Percentiles rank a stretch among this genome's conserved stretches.
phyloP scores from a whole-genome alignment of 1,140 invertebrate species.

The Aleiodes sp. region DNA sequence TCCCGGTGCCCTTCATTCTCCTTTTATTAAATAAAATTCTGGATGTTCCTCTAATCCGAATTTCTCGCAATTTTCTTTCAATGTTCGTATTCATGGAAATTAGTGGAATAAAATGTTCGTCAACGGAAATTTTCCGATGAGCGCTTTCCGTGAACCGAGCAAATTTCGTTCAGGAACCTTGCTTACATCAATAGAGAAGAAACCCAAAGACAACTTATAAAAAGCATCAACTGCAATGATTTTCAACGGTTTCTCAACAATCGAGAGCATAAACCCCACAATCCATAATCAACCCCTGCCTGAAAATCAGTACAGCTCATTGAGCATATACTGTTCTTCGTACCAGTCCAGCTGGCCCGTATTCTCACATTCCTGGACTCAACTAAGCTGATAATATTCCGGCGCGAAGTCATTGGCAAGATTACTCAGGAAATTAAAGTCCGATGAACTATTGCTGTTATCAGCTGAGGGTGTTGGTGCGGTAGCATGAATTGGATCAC shows the following conservation, averaged over 20 bases:
- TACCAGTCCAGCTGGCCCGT: conserved; percentile 57
- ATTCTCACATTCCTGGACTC: conserved; percentile 59
- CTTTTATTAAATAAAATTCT: no score
- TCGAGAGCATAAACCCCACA: not conserved
- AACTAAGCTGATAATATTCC: conserved; percentile 86
- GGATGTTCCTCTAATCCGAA: no score
- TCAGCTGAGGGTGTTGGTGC: conserved; percentile 70
- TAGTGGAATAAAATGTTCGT: not conserved
- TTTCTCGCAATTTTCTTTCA: no score
- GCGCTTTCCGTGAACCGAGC: not conserved
- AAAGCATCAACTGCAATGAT: no score
- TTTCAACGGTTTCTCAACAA: no score
- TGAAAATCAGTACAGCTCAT: conserved; percentile 58
- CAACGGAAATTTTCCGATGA: not conserved
- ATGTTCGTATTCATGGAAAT: not conserved
- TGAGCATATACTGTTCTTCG: conserved; percentile 61
- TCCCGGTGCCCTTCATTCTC: not conserved
- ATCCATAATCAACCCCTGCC: not conserved
- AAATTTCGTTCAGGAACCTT: not conserved
- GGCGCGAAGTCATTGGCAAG: conserved; percentile 90
- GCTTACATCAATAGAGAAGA: no score
- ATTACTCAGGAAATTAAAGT: conserved; percentile 91
- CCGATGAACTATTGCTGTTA: conserved; percentile 88
- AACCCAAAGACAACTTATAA: no score
- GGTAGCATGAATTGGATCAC: conserved; percentile 64